Percentiles rank a stretch among this genome's conserved stretches.
These are phyloP conservation scores for Amblyopsis rosae DNA, from an alignment of 2,113 vertebrate genomes.

Conservation along the genomic window DNA sequence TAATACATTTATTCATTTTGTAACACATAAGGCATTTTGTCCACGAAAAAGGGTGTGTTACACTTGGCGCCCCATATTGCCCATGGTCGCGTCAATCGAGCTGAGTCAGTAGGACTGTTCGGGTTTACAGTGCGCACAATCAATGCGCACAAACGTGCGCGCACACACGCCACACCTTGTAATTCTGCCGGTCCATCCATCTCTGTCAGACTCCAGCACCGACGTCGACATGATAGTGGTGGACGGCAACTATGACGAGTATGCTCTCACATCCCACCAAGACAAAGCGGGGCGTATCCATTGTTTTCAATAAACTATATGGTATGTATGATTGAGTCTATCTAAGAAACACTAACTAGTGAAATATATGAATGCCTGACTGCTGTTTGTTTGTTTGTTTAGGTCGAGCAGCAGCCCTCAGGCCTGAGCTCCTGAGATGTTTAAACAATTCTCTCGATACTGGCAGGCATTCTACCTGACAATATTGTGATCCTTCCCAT, in stretches of 20 bases:
- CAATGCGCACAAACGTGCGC: background rate
- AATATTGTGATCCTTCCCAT: slow-evolving; percentile 74
- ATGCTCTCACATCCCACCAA: slow-evolving; percentile 75
- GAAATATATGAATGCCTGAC: background rate
- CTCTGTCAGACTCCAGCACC: slow-evolving; percentile 51
- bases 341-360: background rate
- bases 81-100: no score
- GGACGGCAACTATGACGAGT: slow-evolving; percentile 79
- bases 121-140: no score
- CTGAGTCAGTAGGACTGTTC: no score
- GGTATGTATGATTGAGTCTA: slow-evolving; percentile 72
- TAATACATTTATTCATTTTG: no score
- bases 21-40: no score
- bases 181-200: background rate
- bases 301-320: slow-evolving; percentile 82
- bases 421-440: slow-evolving; percentile 68
- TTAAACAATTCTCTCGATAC: slow-evolving; percentile 72
- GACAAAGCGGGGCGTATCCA: slow-evolving; percentile 27
- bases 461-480: slow-evolving; percentile 73
- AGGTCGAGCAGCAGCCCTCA: slow-evolving; percentile 67
- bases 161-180: background rate
- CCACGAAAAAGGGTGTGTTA: no score
- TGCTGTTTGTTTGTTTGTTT: background rate
- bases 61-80: no score
- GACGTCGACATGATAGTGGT: slow-evolving; percentile 70